phyloP scores from a whole-genome alignment of 2,888 invertebrate species.

The Ecdyonurus torrentis region DNA sequence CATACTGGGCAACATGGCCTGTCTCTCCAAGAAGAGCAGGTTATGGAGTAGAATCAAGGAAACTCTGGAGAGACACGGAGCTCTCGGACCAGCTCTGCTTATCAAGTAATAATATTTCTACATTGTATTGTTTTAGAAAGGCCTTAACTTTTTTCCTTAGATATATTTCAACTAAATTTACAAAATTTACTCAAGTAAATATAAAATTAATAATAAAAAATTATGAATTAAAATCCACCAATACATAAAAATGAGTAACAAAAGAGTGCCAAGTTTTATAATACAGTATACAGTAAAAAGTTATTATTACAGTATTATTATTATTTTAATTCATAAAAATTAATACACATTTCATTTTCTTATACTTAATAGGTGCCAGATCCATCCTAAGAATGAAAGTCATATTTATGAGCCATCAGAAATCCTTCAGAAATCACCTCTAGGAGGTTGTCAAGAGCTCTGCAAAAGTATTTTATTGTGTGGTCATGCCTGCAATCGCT shows the following conservation, averaged over 20 bases:
- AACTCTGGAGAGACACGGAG: slow-evolving; percentile 30
- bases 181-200: too few species aligned
- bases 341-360: neutral
- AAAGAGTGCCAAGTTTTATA: too few species aligned
- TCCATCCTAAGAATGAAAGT: slow-evolving; percentile 13
- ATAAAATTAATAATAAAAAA: too few species aligned
- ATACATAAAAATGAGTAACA: too few species aligned
- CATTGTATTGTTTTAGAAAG: too few species aligned
- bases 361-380: slow-evolving; percentile 15
- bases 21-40: slow-evolving; percentile 32
- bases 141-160: too few species aligned
- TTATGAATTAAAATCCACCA: too few species aligned
- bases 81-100: slow-evolving; percentile 33
- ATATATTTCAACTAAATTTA: too few species aligned
- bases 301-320: too few species aligned
- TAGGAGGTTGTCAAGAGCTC: slow-evolving; percentile 23
- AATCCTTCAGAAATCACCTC: slow-evolving; percentile 16
- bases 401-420: slow-evolving; percentile 12
- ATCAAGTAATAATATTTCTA: slow-evolving; percentile 32
- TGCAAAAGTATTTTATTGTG: slow-evolving; percentile 40
- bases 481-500: slow-evolving; percentile 40
- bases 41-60: slow-evolving; percentile 39
- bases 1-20: slow-evolving; percentile 52
- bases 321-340: neutral
- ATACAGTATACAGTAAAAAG: too few species aligned